Base-by-base conservation (phyloP, 2,113 vertebrate species). In the Barbus barbus region DNA sequence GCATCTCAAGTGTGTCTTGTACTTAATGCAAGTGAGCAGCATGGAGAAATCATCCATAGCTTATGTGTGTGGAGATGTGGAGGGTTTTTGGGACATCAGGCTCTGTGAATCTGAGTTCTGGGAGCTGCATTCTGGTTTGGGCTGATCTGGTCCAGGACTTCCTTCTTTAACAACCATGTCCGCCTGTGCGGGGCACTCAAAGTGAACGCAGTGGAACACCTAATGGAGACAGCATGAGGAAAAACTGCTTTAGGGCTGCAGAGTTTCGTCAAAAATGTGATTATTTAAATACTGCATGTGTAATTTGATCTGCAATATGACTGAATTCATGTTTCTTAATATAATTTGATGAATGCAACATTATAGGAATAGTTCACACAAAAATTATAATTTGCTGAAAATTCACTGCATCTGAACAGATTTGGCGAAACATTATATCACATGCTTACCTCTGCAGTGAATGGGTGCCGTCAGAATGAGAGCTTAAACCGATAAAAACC, bases 141-240 rank as follows among this genome's bases (percentile, higher is more conserved):
- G 86, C 5, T 90, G 77, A 46, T 92, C 89, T 18, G 81, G 78
- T 18, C 96, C 96, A 4, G 97, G 96, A 28, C 87, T 91, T 83
- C 86, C 92, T 8, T 97, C 97, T 0, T 92, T 95, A 67, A 96
- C 96, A 84, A 95, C 96, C 0, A 85, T 89, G 86, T 93, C 91
- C 74, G 93, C 93, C 92, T 97, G 96, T 86, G 96, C 96, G 0
- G 98, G 98, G 89, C 97, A 98, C 90, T 99, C 97, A 38, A 99
- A 99, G 93, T 99, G 97, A 75, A 99, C 98, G 26, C 98, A 99
- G 93, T 99, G 98, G 93, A 99, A 99, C 63, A 99, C 98, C 97
- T 99, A 90, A 16, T 14, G 81, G 18, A 33, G 41, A 38, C 26
- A 18, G 14, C 3, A 36, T 36, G 16, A 58, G 36, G 22, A 53